These are phyloP conservation scores for Cheumatopsyche charites DNA, from an alignment of 1,140 invertebrate genomes.

Conservation along the genomic window DNA sequence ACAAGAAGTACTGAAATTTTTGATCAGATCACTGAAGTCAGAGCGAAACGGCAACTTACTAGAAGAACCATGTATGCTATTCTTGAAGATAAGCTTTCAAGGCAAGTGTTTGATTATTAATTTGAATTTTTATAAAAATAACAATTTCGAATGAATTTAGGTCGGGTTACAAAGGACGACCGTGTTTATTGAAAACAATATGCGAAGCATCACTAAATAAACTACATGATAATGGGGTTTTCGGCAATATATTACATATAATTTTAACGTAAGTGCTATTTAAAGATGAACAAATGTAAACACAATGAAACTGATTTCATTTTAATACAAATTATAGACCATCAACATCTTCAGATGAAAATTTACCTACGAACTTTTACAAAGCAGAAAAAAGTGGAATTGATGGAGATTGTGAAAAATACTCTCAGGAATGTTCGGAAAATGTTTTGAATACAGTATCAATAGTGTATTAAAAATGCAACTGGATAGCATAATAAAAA, in stretches of 20 bases:
- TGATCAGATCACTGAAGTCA: constrained; percentile 9
- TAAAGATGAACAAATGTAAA: neutral
- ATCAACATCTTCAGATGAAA: constrained; percentile 43
- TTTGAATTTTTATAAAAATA: constrained; percentile 6
- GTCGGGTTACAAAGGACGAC: constrained; percentile 64
- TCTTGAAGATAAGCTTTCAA: constrained; percentile 32
- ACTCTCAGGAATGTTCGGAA: constrained; percentile 38
- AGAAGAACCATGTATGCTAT: constrained; percentile 41
- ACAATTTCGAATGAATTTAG: too few relatives aligned
- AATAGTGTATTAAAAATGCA: constrained; percentile 28
- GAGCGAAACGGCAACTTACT: constrained; percentile 16
- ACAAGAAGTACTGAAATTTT: neutral
- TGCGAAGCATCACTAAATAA: constrained; percentile 75
- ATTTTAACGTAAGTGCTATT: constrained; percentile 69
- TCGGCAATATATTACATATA: constrained; percentile 71
- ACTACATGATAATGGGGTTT: constrained; percentile 64
- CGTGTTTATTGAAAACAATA: constrained; percentile 73
- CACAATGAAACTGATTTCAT: neutral
- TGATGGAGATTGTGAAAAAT: constrained; percentile 28
- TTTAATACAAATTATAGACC: constrained; percentile 34
- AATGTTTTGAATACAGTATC: constrained; percentile 44
- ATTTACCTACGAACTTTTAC: constrained; percentile 38
- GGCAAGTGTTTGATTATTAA: neutral
- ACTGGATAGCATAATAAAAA: constrained; percentile 8
- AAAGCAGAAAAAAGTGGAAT: constrained; percentile 42